Conservation (phyloP, 2,113 vertebrate species). For the Daboia siamensis region DNA sequence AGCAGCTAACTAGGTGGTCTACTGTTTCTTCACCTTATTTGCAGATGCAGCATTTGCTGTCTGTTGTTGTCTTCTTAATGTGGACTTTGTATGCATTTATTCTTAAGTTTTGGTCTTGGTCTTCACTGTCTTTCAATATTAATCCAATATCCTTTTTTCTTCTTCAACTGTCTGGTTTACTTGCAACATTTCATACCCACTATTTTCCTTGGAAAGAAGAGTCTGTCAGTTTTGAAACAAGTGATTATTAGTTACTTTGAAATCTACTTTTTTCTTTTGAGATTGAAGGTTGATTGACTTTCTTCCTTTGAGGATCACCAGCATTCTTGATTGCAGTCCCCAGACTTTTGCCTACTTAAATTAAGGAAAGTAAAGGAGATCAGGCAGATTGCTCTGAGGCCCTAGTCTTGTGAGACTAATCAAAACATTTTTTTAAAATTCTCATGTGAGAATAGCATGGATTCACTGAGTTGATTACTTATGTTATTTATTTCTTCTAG, state of each 20-base stretch:
- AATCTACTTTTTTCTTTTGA: constrained; percentile 24
- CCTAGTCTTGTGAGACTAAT: background rate
- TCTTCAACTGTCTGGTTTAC: background rate
- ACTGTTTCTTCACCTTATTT: background rate
- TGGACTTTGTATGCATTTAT: background rate
- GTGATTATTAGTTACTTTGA: constrained; percentile 15
- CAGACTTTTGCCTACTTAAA: constrained; percentile 9
- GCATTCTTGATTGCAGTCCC: constrained; percentile 23
- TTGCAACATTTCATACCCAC: background rate
- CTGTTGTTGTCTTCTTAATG: background rate
- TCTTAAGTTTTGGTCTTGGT: background rate
- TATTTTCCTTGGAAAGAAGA: background rate
- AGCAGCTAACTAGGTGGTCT: background rate
- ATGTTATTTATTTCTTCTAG: background rate
- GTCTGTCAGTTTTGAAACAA: background rate
- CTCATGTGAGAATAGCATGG: background rate
- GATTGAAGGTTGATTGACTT: constrained; percentile 10
- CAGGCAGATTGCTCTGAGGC: background rate
- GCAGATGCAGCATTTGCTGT: background rate
- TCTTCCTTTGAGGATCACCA: constrained; percentile 19
- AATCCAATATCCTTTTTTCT: background rate
- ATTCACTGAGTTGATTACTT: constrained; percentile 20
- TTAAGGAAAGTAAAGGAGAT: constrained; percentile 23
- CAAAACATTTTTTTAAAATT: background rate
- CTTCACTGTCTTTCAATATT: background rate